Percentiles rank a stretch among this genome's conserved stretches.
Evolutionary conservation across 2,797 vertebrate species (phyloP).

Genomic region (Bradypodion ventrale): DNA sequence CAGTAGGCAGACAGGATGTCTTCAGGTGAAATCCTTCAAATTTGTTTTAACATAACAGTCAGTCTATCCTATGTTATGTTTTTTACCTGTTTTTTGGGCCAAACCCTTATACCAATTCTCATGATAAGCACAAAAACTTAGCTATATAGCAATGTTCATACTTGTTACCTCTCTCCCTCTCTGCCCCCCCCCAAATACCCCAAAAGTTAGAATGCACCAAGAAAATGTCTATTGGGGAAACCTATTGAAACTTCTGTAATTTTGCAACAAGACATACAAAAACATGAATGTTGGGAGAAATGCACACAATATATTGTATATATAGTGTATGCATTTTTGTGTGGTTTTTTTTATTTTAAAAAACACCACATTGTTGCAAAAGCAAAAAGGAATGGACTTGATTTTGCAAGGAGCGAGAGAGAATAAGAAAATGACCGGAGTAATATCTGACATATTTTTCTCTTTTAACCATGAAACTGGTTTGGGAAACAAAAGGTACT

Average conservation of each 20-base stretch:
- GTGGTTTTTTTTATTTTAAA: background rate
- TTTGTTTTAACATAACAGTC: no score
- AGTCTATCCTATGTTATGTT: no score
- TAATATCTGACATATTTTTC: background rate
- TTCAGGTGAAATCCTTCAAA: no score
- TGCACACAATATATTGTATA: background rate
- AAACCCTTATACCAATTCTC: no score
- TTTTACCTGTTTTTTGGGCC: no score
- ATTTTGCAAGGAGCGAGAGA: background rate
- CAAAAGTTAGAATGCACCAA: background rate
- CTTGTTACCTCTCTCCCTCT: no score
- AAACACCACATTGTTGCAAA: background rate
- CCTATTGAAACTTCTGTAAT: background rate
- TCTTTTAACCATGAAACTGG: background rate
- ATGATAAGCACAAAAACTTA: no score
- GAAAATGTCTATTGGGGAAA: background rate
- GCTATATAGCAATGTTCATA: background rate
- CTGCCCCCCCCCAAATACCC: no score
- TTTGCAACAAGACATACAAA: background rate
- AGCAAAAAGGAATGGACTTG: background rate
- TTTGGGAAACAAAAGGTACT: background rate
- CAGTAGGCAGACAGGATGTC: no score
- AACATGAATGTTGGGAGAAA: background rate
- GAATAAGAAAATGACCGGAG: background rate
- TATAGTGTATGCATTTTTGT: background rate